These are phyloP conservation scores for Ammodytes marinus DNA, from an alignment of 2,113 vertebrate genomes.

Conservation along the genomic window DNA sequence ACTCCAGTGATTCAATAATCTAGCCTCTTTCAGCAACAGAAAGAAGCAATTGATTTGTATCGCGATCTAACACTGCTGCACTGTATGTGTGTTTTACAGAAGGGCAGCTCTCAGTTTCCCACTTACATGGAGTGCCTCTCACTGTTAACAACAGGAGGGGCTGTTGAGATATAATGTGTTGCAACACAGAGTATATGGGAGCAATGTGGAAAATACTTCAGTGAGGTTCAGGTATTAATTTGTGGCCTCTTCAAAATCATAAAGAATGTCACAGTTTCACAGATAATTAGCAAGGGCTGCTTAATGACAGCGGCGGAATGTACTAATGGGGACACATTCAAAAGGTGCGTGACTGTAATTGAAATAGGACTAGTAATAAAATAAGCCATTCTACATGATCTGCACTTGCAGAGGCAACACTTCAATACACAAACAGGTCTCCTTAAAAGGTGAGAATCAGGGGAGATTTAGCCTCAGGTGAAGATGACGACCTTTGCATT, in stretches of 20 bases:
- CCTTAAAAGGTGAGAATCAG: background rate
- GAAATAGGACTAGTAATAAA: background rate
- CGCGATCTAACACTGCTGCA: background rate
- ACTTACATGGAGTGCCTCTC: conserved; percentile 14
- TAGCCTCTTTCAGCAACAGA: background rate
- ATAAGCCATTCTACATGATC: background rate
- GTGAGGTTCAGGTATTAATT: conserved; percentile 45
- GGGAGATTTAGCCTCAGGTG: background rate
- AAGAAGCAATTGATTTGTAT: conserved; percentile 21
- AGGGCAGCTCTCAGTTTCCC: background rate
- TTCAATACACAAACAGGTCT: background rate
- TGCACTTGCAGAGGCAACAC: background rate
- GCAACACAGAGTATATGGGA: conserved; percentile 9
- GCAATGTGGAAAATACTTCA: conserved; percentile 18
- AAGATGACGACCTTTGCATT: conserved; percentile 3
- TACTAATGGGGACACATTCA: conserved; percentile 2
- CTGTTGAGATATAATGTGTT: conserved; percentile 10
- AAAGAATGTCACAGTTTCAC: conserved; percentile 50
- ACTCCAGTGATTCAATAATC: background rate
- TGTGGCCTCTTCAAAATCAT: conserved; percentile 29
- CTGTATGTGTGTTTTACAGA: background rate
- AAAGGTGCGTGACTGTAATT: background rate
- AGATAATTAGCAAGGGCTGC: conserved; percentile 30
- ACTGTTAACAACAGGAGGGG: background rate
- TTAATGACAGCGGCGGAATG: background rate